Evolutionary conservation across 2,797 vertebrate genomes (phyloP), one percentile per base, ranked within the genome.

Genomic region (Syngnathus acus): DNA sequence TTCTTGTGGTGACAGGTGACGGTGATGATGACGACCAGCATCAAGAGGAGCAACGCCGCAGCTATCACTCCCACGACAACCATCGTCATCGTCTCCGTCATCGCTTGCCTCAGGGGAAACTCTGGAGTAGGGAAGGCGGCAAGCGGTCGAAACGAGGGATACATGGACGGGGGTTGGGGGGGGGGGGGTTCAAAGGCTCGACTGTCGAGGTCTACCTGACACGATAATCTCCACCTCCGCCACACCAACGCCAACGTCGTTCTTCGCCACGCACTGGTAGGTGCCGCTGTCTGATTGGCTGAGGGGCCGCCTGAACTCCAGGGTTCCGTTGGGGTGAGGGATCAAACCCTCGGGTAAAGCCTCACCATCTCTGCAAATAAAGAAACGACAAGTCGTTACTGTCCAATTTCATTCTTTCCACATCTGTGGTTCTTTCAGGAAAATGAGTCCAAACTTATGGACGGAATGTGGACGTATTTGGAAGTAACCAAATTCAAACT

Each of bases 1-100:
- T 87, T 87, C 39, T 90, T 93, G 80, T 97, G 94, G 75, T 95
- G 91, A 6, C 90, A 91, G 1, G 92, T 93, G 85, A 97, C 89
- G 19, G 84, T 63, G 43, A 95, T 64, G 1, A 95, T 82, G 0
- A 93, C 80, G 54, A 89, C 4, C 13, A 98, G 80, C 68, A 97
- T 92, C 8, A 93, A 54, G 42, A 94, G 71, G 68, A 98, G 86
- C 54, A 97, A 68, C 26, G 89, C 78, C 0, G 77, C 90, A 0
- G 92, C 92, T 6, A 89, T 88, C 0, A 86, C 85, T 0, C 90
- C 93, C 13, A 95, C 85, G 0, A 91, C 87, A 54, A 94, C 84
- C 82, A 96, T 89, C 0, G 92, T 82, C 59, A 89, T 70, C 0
- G 86, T 92, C 48, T 93, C 84, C 2, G 80, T 39, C 23, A 74